Evolutionary conservation across 2,888 invertebrate genomes (phyloP).

Genomic region (Chesias legatella): DNA sequence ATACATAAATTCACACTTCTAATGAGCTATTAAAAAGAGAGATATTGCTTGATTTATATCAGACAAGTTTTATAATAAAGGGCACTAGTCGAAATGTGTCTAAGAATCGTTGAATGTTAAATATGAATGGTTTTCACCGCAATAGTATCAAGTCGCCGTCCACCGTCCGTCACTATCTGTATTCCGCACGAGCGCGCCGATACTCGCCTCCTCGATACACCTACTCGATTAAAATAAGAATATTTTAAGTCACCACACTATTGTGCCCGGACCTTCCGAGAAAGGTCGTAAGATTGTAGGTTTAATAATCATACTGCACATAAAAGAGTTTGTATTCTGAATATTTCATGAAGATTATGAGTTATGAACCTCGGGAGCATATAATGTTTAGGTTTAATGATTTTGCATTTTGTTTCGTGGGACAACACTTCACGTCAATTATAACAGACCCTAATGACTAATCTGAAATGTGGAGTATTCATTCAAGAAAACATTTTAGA

Average conservation of each 20-base stretch:
- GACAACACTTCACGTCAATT: no score
- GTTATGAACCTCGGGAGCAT: slow-evolving; percentile 14
- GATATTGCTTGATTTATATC: background rate
- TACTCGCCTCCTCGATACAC: slow-evolving; percentile 62
- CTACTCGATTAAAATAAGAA: slow-evolving; percentile 75
- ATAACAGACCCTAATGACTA: no score
- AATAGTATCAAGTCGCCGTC: slow-evolving; percentile 48
- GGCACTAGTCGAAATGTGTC: slow-evolving; percentile 5
- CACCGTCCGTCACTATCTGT: slow-evolving; percentile 73
- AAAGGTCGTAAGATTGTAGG: slow-evolving; percentile 48
- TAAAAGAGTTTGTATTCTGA: slow-evolving; percentile 30
- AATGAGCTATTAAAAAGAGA: slow-evolving; percentile 13
- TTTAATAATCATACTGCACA: slow-evolving; percentile 31
- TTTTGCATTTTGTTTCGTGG: no score
- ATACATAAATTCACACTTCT: slow-evolving; percentile 28
- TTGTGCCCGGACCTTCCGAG: slow-evolving; percentile 52
- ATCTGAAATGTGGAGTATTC: no score
- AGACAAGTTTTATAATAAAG: background rate
- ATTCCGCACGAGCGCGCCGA: slow-evolving; percentile 72
- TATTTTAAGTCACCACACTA: slow-evolving; percentile 63
- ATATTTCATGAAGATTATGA: slow-evolving; percentile 17
- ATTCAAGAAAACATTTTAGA: no score
- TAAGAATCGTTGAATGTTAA: slow-evolving; percentile 50
- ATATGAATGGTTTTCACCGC: slow-evolving; percentile 62
- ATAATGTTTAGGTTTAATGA: no score